A percentile compares a stretch with the other conserved stretches of the same genome.
These are phyloP conservation scores for Dioctria rufipes DNA, from an alignment of 2,888 invertebrate genomes.

Conservation along the genomic window DNA sequence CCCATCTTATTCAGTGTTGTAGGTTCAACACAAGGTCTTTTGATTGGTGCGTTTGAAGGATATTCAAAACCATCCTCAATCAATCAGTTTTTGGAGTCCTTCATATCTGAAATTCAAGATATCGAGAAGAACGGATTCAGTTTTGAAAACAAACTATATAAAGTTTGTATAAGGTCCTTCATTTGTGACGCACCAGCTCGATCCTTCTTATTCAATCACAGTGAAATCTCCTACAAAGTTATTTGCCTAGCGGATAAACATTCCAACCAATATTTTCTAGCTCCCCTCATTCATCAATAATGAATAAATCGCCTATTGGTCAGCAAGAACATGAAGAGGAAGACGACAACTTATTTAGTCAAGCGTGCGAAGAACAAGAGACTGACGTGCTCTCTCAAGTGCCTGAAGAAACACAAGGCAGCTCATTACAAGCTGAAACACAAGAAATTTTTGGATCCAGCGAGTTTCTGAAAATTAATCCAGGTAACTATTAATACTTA, in stretches of 20 bases:
- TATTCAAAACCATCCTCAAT: conserved; percentile 3
- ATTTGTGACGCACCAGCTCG: no score
- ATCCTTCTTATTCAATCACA: no score
- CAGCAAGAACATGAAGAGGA: background rate
- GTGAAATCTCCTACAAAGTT: conserved; percentile 2
- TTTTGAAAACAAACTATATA: conserved; percentile 11
- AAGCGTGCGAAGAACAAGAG: background rate
- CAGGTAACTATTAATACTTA: background rate
- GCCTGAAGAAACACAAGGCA: background rate
- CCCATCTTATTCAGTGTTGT: conserved; percentile 23
- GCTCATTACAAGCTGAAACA: background rate
- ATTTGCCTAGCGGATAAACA: background rate
- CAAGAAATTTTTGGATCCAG: background rate
- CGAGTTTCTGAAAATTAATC: background rate
- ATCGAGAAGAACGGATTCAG: conserved; percentile 1
- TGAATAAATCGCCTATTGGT: background rate
- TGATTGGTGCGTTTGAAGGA: conserved; percentile 14
- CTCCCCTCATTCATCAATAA: background rate
- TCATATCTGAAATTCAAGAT: background rate
- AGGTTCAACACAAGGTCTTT: background rate
- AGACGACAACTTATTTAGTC: background rate
- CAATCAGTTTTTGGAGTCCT: conserved; percentile 10
- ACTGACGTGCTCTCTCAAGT: no score
- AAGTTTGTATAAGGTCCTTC: background rate
- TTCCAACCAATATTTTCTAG: background rate